Conservation (phyloP, 92 coral and sea anemone genomes). For the Porites rus region DNA sequence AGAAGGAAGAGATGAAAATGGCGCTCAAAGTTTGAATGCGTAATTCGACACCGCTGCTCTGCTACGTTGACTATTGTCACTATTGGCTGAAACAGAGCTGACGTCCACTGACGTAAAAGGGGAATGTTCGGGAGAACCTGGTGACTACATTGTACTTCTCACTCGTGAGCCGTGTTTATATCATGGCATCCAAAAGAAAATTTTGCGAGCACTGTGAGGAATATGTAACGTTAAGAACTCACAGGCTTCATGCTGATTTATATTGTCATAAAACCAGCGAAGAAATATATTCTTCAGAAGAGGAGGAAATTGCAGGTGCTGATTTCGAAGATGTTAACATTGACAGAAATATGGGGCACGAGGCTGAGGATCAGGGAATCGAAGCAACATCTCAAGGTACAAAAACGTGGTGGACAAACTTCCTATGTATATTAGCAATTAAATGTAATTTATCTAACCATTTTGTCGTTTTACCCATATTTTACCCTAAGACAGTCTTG, state of each 20-base stretch:
- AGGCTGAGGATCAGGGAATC: neutral
- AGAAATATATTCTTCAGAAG: slow-evolving; percentile 29
- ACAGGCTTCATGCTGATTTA: slow-evolving; percentile 45
- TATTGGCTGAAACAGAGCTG: slow-evolving; percentile 3
- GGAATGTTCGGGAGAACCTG: neutral
- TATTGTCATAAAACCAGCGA: slow-evolving; percentile 17
- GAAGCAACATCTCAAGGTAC: too few relatives aligned
- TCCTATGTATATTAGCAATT: too few relatives aligned
- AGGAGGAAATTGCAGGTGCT: slow-evolving; percentile 24
- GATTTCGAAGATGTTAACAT: slow-evolving; percentile 19
- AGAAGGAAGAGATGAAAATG: neutral
- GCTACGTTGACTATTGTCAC: neutral
- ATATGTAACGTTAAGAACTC: slow-evolving; percentile 52
- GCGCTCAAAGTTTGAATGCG: slow-evolving; percentile 36
- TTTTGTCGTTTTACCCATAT: too few relatives aligned
- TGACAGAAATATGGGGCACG: neutral
- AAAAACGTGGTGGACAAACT: too few relatives aligned
- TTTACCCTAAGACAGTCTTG: too few relatives aligned
- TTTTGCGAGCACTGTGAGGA: slow-evolving; percentile 65
- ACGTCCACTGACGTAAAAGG: neutral
- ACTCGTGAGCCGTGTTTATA: neutral
- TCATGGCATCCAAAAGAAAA: slow-evolving; percentile 44
- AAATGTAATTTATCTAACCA: too few relatives aligned
- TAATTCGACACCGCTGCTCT: neutral
- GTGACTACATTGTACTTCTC: neutral